These are phyloP conservation scores for Baryphthengus martii DNA, from an alignment of 2,113 vertebrate species.

Conservation along the genomic window DNA sequence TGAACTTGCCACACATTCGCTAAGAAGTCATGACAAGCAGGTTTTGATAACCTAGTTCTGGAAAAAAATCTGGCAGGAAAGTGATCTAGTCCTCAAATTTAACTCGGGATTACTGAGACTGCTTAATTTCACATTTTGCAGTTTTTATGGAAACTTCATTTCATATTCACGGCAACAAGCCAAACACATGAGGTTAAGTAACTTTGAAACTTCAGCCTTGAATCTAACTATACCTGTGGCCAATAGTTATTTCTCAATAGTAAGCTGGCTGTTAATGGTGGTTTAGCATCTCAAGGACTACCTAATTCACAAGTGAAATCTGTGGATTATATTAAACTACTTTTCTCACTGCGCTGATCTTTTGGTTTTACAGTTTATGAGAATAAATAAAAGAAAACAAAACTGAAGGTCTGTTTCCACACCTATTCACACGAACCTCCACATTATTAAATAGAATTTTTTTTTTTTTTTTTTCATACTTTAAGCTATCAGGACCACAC, in stretches of 20 bases:
- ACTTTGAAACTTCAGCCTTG: not conserved
- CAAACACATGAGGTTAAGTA: not conserved
- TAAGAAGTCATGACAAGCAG: not conserved
- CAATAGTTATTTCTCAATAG: not conserved
- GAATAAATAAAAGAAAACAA: not conserved
- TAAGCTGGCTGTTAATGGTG: not conserved
- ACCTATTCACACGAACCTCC: not conserved
- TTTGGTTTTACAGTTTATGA: not conserved
- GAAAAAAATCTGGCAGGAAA: not conserved
- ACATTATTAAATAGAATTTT: not conserved
- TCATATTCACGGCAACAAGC: not conserved
- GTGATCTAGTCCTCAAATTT: not conserved
- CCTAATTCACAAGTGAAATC: not conserved
- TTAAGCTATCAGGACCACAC: not conserved
- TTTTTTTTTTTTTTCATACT: not conserved
- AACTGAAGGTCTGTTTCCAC: not conserved
- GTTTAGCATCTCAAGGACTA: not conserved
- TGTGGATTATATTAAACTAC: not conserved
- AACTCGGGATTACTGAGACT: not conserved
- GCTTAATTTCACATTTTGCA: not conserved
- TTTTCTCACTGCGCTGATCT: not conserved
- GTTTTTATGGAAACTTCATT: not conserved
- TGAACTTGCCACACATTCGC: not conserved
- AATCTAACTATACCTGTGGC: not conserved
- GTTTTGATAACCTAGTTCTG: not conserved